Evolutionary conservation across 2,113 vertebrate species (phyloP).

Genomic region (Bolborhynchus lineola): DNA sequence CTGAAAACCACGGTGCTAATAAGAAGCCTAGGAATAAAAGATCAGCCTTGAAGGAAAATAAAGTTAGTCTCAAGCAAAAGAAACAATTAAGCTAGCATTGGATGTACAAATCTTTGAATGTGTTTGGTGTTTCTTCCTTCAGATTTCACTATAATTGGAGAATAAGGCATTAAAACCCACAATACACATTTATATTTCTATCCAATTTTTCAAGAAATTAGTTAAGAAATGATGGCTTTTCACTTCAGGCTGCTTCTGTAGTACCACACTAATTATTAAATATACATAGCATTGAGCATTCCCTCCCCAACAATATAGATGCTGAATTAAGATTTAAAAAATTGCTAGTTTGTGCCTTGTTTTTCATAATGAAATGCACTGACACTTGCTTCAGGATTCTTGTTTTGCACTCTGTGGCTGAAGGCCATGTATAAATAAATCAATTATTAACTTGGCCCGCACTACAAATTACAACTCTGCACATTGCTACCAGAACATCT

Average conservation of each 20-base stretch:
- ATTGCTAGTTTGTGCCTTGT: neutral
- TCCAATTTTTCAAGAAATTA: neutral
- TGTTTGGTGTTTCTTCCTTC: neutral
- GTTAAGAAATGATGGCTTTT: neutral
- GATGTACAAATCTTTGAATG: neutral
- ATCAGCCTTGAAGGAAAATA: neutral
- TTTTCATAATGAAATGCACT: neutral
- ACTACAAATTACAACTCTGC: neutral
- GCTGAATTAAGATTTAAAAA: neutral
- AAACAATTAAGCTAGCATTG: neutral
- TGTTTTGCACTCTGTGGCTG: neutral
- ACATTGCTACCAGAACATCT: neutral
- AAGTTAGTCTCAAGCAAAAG: neutral
- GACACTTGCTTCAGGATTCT: neutral
- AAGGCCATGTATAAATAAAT: conserved; percentile 34
- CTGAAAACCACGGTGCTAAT: neutral
- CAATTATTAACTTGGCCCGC: conserved; percentile 9
- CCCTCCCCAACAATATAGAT: neutral
- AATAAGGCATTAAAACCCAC: neutral
- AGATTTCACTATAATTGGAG: neutral
- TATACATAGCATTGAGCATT: neutral
- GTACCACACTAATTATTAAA: neutral
- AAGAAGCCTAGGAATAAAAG: neutral
- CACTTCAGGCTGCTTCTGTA: neutral
- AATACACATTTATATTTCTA: neutral